Evolutionary conservation across 2,113 vertebrate species (phyloP).

Genomic region (Orcinus orca): DNA sequence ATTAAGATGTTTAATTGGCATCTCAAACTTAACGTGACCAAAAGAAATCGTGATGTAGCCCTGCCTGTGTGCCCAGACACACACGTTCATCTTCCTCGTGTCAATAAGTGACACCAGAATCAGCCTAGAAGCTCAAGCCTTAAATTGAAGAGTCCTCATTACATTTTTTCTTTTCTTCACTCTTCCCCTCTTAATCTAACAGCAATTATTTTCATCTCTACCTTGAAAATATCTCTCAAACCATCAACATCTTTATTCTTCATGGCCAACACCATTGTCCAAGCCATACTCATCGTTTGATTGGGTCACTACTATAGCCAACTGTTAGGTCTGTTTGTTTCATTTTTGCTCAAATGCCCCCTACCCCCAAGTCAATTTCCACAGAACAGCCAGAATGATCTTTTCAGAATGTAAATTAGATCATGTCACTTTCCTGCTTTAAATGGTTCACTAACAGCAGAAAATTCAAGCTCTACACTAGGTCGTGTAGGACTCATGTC

Average conservation of each 20-base stretch:
- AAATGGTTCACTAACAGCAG: not conserved
- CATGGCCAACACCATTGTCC: not conserved
- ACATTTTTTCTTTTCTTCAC: not conserved
- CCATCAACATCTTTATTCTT: not conserved
- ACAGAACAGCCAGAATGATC: not conserved
- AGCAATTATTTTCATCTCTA: not conserved
- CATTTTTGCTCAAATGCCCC: not conserved
- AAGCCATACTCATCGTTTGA: not conserved
- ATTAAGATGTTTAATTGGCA: not conserved
- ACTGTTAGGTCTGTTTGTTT: not conserved
- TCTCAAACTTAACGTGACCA: not conserved
- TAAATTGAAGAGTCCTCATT: not conserved
- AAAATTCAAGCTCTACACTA: not conserved
- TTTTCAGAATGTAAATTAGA: not conserved
- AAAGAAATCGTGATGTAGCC: not conserved
- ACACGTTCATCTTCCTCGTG: not conserved
- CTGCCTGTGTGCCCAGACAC: not conserved
- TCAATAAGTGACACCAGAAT: not conserved
- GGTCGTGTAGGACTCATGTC: not conserved
- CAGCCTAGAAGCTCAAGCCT: not conserved
- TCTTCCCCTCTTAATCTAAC: not conserved
- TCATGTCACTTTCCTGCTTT: not conserved
- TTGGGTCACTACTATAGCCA: not conserved
- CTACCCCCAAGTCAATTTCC: not conserved
- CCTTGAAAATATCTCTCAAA: not conserved